These are phyloP conservation scores for Zaprionus ornatus DNA, from an alignment of 1,140 invertebrate genomes.

Conservation along the genomic window DNA sequence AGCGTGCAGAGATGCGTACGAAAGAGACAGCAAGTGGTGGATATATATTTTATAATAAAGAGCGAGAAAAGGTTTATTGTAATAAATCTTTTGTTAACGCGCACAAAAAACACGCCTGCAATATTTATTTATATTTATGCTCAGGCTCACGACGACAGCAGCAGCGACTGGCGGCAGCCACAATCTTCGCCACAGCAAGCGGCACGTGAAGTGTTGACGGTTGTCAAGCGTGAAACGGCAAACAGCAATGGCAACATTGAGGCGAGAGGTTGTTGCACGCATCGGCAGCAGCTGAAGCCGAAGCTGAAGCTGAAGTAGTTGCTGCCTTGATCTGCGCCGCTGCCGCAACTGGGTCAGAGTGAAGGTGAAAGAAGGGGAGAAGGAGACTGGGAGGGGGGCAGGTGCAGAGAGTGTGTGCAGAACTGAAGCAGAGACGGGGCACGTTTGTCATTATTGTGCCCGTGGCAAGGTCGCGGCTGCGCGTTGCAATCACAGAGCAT, in stretches of 20 bases:
- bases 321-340: conserved; percentile 50
- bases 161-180: conserved; percentile 1
- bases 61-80: conserved; percentile 71
- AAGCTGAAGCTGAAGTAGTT: conserved; percentile 32
- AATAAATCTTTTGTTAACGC: conserved; percentile 77
- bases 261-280: conserved; percentile 69
- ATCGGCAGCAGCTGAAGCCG: conserved; percentile 36
- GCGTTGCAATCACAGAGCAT: background rate
- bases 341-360: conserved; percentile 36
- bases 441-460: conserved; percentile 16
- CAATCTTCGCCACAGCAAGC: conserved; percentile 2
- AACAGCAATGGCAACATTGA: background rate
- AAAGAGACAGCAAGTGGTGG: background rate
- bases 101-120: conserved; percentile 40
- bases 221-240: conserved; percentile 67
- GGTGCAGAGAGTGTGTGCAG: conserved; percentile 9
- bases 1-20: background rate
- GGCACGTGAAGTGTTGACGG: conserved; percentile 57
- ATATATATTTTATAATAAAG: conserved; percentile 46
- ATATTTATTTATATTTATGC: conserved; percentile 56
- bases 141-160: conserved; percentile 66
- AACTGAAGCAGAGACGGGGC: conserved; percentile 31
- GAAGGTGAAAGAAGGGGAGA: background rate
- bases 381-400: background rate
- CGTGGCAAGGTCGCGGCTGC: conserved; percentile 35